Percentiles rank a stretch among this genome's conserved stretches.
These are phyloP conservation scores for Phyto melanocephala DNA, from an alignment of 2,888 invertebrate genomes.

Conservation along the genomic window DNA sequence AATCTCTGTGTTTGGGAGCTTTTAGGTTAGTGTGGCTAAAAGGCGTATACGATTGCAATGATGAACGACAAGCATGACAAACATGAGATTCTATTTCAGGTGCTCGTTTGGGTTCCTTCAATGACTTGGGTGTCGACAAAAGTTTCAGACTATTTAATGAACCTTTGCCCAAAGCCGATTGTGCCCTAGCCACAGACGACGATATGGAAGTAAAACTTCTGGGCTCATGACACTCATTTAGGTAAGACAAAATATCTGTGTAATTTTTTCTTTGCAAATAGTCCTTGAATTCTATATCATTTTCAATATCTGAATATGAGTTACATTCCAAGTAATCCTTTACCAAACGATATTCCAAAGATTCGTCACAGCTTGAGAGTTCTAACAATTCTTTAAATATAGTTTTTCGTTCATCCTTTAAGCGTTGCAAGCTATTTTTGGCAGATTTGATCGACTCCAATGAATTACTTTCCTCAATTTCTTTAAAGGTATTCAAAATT, in stretches of 20 bases:
- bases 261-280: conserved; percentile 78
- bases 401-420: conserved; percentile 73
- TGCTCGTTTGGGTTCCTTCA: conserved; percentile 69
- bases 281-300: conserved; percentile 76
- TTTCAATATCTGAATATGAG: conserved; percentile 78
- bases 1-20: conserved; percentile 35
- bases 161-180: conserved; percentile 72
- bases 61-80: conserved; percentile 69
- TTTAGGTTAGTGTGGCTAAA: conserved; percentile 42
- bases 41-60: conserved; percentile 10
- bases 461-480: conserved; percentile 69
- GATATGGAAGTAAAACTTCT: conserved; percentile 70
- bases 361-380: conserved; percentile 76
- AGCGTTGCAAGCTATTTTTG: conserved; percentile 70
- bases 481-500: conserved; percentile 71
- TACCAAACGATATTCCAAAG: conserved; percentile 76
- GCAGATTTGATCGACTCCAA: conserved; percentile 62
- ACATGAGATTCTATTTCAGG: conserved; percentile 67
- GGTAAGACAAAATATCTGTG: conserved; percentile 75
- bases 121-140: conserved; percentile 72
- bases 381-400: conserved; percentile 75
- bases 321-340: conserved; percentile 78
- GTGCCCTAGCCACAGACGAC: conserved; percentile 73
- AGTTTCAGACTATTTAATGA: conserved; percentile 73
- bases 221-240: conserved; percentile 71